A percentile compares a stretch with the other conserved stretches of the same genome.
These are phyloP conservation scores for Iphiclides podalirius DNA, from an alignment of 2,888 invertebrate genomes.

Conservation along the genomic window DNA sequence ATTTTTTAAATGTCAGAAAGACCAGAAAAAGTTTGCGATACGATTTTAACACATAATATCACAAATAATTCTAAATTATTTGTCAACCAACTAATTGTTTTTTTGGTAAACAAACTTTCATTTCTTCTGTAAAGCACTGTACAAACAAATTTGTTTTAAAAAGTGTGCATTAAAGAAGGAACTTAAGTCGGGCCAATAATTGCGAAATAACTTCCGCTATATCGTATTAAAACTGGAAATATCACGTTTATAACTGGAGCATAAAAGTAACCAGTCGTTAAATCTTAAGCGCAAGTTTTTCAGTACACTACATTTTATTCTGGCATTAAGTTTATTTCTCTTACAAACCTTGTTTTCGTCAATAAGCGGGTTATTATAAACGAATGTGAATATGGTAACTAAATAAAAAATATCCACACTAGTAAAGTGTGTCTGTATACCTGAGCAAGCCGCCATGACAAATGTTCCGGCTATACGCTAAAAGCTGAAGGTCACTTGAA, in stretches of 20 bases:
- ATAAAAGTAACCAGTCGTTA: slow-evolving; percentile 19
- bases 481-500: slow-evolving; percentile 57
- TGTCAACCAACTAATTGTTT: too few relatives aligned
- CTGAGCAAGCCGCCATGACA: slow-evolving; percentile 45
- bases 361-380: slow-evolving; percentile 3
- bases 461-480: slow-evolving; percentile 53
- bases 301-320: slow-evolving; percentile 13
- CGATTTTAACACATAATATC: too few relatives aligned
- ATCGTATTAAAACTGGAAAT: slow-evolving; percentile 19
- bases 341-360: slow-evolving; percentile 4
- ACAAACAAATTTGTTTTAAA: slow-evolving; percentile 9
- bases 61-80: too few relatives aligned
- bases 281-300: slow-evolving; percentile 19
- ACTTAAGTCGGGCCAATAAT: slow-evolving; percentile 14
- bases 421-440: slow-evolving; percentile 28
- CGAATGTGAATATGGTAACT: slow-evolving; percentile 17
- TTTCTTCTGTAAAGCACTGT: not conserved
- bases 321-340: slow-evolving; percentile 11
- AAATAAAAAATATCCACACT: slow-evolving; percentile 21
- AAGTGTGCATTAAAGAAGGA: slow-evolving; percentile 10
- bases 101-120: slow-evolving; percentile 7
- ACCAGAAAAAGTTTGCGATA: too few relatives aligned
- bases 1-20: too few relatives aligned
- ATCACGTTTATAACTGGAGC: slow-evolving; percentile 22
- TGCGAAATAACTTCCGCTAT: slow-evolving; percentile 23